Evolutionary conservation across 2,888 invertebrate genomes (phyloP), one percentile per base, ranked within the genome.

Genomic region (Cheiracanthium punctorium): DNA sequence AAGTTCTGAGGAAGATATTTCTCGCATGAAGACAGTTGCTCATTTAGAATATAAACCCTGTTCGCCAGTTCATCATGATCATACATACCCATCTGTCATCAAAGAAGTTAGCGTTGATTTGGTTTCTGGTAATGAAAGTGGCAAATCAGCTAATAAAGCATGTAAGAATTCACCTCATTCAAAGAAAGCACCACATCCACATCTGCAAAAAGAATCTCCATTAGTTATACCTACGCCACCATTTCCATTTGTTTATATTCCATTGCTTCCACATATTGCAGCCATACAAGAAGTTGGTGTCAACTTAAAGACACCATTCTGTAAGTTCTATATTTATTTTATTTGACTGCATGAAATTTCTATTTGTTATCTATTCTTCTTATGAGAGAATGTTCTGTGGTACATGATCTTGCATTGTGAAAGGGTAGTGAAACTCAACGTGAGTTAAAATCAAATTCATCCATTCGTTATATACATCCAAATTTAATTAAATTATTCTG

Each of bases 171-270:
- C 43, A 17, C 2, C 14, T 17, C 17, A 17, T 32, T 29, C 29
- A 29, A 58, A 33, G 20, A 80, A 80, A 37, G n/a, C 52, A 52
- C 33, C 33, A 43, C 71, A 29, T 20, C 29, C 14, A 7, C 67
- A 32, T 58, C 17, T 69, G 37, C 52, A 37, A 29, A 30, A 17
- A 28, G 32, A 30, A 32, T 28, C 58, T 24, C 82, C 76, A 20
- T 58, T 82, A 30, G 29, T 88, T 12, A 88, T 89, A 28, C 75
- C 82, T 10, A 89, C 88, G 0, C 88, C 89, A 30, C 77, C 84
- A 17, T 89, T 88, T 80, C 89, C 89, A 58, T 88, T 79, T 70
- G 76, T 89, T 33, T 88, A 88, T 74, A 67, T 72, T 33, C 87
- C 88, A 33, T 28, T 82, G n/a, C 77, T 88, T 80, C 82, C 85